These are phyloP conservation scores for Desoria tigrina DNA, from an alignment of 2,888 invertebrate species.

Conservation along the genomic window DNA sequence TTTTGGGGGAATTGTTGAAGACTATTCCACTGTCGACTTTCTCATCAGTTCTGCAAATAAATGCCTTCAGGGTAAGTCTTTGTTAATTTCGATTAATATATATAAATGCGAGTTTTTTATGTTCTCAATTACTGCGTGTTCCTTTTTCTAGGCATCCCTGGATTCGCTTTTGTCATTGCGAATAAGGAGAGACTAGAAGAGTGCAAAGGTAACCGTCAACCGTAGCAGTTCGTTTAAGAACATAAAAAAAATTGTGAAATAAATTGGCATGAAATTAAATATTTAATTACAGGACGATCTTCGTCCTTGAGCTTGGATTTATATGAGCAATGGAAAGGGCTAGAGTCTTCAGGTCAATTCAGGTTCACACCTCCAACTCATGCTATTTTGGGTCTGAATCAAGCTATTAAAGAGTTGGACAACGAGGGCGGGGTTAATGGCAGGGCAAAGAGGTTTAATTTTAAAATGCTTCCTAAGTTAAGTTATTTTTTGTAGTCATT, in stretches of 20 bases:
- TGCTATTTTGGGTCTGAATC: constrained; percentile 58
- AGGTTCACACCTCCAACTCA: constrained; percentile 61
- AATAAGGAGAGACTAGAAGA: constrained; percentile 55
- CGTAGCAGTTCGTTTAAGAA: no score
- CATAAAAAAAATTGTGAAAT: no score
- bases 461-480: no score
- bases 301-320: constrained; percentile 58
- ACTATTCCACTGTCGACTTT: constrained; percentile 57
- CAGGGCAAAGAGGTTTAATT: constrained; percentile 55
- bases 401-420: constrained; percentile 58
- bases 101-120: no score
- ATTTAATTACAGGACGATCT: constrained; percentile 55
- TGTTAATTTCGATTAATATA: no score
- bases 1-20: constrained; percentile 59
- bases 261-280: no score
- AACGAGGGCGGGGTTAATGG: constrained; percentile 58
- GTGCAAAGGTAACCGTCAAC: constrained; percentile 58
- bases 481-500: no score
- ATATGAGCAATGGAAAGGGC: constrained; percentile 57
- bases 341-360: constrained; percentile 59
- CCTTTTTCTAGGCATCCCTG: no score
- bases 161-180: constrained; percentile 59
- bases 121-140: no score
- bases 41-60: constrained; percentile 61
- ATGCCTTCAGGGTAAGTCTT: constrained; percentile 58